These are phyloP conservation scores for Drosophila ezoana DNA, from an alignment of 2,888 invertebrate genomes.

Conservation along the genomic window DNA sequence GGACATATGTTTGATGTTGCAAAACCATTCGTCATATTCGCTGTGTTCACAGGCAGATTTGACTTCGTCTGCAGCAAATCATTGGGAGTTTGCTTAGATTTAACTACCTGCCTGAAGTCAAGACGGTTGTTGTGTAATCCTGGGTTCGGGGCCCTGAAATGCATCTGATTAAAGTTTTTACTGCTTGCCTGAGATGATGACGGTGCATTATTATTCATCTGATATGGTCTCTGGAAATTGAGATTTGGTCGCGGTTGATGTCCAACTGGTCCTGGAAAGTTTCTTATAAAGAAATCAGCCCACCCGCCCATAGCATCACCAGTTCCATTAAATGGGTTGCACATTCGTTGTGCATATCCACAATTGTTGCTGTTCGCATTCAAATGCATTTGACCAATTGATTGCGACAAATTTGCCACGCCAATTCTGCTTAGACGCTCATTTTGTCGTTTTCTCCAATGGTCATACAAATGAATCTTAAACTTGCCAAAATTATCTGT, in stretches of 20 bases:
- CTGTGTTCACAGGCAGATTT: no score
- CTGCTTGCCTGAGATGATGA: background rate
- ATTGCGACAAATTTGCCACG: background rate
- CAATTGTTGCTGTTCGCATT: constrained; percentile 1
- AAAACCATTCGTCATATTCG: background rate
- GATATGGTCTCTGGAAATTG: background rate
- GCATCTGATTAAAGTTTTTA: background rate
- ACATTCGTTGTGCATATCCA: background rate
- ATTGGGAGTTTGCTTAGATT: background rate
- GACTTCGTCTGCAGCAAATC: background rate
- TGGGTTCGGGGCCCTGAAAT: background rate
- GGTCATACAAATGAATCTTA: constrained; percentile 25
- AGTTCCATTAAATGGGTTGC: background rate
- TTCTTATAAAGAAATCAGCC: background rate
- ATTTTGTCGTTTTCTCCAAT: constrained; percentile 23
- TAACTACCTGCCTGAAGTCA: background rate
- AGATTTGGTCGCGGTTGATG: background rate
- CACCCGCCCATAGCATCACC: background rate
- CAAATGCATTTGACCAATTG: constrained; percentile 9
- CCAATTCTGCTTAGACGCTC: background rate
- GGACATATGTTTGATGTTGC: background rate
- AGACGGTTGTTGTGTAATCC: background rate
- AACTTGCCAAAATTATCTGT: constrained; percentile 14
- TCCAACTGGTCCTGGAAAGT: background rate
- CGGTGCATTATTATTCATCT: background rate